phyloP scores from a whole-genome alignment of 2,888 invertebrate species.

The Zonitis immaculata region DNA sequence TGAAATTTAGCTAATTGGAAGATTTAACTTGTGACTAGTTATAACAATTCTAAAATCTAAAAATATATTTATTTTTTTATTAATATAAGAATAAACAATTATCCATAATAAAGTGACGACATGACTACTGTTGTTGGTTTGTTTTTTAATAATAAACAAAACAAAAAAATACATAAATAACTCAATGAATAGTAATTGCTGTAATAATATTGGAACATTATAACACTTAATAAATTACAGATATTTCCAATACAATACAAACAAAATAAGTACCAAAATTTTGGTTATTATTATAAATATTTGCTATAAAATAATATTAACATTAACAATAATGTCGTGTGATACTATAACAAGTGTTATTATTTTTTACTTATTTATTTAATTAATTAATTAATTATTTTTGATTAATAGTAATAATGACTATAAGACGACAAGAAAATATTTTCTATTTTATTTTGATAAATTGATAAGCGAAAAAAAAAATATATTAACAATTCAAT shows the following conservation, averaged over 20 bases:
- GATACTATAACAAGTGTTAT: constrained; percentile 22
- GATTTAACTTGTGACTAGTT: constrained; percentile 22
- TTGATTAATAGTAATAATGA: constrained; percentile 2
- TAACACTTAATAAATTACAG: background rate
- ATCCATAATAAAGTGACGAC: background rate
- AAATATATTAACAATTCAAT: constrained; percentile 5
- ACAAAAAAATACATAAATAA: background rate
- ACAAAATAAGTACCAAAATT: background rate
- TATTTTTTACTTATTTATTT: constrained; percentile 4
- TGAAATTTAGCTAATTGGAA: constrained; percentile 23
- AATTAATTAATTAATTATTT: constrained; percentile 13
- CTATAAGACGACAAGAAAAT: background rate
- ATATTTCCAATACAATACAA: background rate
- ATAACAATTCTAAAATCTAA: constrained; percentile 21
- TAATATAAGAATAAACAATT: background rate
- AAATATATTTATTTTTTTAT: constrained; percentile 3
- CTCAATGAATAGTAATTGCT: background rate
- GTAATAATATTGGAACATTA: background rate
- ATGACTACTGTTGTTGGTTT: background rate
- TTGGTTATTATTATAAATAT: background rate
- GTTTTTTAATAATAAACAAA: background rate
- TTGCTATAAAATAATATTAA: background rate
- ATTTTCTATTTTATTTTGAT: background rate
- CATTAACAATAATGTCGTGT: constrained; percentile 14
- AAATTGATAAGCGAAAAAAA: background rate